Conservation (phyloP, 2,888 invertebrate species). For the Malthinus seriepunctatus region DNA sequence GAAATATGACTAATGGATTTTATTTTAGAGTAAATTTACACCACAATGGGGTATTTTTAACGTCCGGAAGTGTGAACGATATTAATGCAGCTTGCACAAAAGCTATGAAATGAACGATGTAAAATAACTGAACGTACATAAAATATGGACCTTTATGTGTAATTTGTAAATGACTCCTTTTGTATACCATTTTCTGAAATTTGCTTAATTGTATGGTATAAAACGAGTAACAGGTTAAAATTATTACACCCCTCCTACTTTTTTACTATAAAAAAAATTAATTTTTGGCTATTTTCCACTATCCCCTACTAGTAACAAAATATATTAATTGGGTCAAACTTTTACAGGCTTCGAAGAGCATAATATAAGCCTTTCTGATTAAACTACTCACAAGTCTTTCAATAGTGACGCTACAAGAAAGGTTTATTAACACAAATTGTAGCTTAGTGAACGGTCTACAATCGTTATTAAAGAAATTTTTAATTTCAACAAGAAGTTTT, state of each 20-base stretch:
- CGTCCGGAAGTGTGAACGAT: constrained; percentile 15
- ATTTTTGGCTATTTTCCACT: too few species aligned
- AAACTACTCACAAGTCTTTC: too few species aligned
- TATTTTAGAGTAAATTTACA: constrained; percentile 17
- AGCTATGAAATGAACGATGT: constrained; percentile 14
- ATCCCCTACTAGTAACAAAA: too few species aligned
- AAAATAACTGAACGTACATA: constrained; percentile 8
- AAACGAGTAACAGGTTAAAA: not conserved
- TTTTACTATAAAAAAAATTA: too few species aligned
- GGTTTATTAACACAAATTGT: too few species aligned
- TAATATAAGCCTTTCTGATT: too few species aligned
- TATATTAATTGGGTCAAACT: too few species aligned
- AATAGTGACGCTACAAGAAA: too few species aligned
- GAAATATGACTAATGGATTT: constrained; percentile 12
- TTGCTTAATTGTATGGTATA: not conserved
- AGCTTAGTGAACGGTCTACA: too few species aligned
- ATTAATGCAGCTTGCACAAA: constrained; percentile 17
- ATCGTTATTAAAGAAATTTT: too few species aligned
- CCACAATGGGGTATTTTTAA: constrained; percentile 19
- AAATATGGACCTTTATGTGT: constrained; percentile 6
- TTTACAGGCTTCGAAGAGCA: too few species aligned
- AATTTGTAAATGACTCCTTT: constrained; percentile 3
- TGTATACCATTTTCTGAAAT: not conserved
- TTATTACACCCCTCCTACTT: not conserved
- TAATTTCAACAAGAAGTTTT: too few species aligned